Base-by-base conservation (phyloP, 2,797 vertebrate species). In the Steatocranus sp. region DNA sequence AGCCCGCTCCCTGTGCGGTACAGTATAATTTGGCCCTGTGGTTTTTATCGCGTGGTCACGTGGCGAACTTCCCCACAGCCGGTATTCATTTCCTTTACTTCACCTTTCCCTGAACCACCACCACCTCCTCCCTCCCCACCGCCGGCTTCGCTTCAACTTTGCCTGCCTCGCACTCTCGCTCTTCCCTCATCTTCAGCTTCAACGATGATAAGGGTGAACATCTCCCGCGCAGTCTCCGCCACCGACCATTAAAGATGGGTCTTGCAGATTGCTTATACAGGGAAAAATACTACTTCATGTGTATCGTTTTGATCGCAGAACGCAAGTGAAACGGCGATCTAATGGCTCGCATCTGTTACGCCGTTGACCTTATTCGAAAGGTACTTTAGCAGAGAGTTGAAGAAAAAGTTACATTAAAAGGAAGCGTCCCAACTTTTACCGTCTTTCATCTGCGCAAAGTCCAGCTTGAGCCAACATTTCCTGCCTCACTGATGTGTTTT, bases 81-180 rank as follows among this genome's bases (percentile, higher is more conserved):
- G 83, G 91, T 86, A 90, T 94, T 95, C 88, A 96, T 95, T 96
- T 96, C 95, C 95, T 95, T 94, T 74, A 90, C 91, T 95, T 96
- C 94, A 96, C 95, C 95, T 95, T 94, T 94, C 91, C 93, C 93
- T 95, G 96, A 96, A 96, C 95, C 91, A 86, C 87, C 20, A 63
- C 58, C 18, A 36, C 32, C 32, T 20, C 58, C 58, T 36, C 84
- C 84, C 90, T 7, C 63, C 63, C 36, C 36, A 68, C 63, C 23
- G 32, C 58, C 54, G 41, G 85, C 82, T 84, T 89, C 56, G 11
- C 80, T 86, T 79, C 56, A 83, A 86, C 84, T 89, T 86, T 36
- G 75, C 76, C 89, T 85, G 86, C 78, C 89, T 83, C 12, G 1
- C 66, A 5, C 79, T 27, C 75, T 25, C 68, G 56, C 76, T 73